Percentiles rank a stretch among this genome's conserved stretches.
phyloP scores from a whole-genome alignment of 1,140 invertebrate species.

The Calliphora vicina region DNA sequence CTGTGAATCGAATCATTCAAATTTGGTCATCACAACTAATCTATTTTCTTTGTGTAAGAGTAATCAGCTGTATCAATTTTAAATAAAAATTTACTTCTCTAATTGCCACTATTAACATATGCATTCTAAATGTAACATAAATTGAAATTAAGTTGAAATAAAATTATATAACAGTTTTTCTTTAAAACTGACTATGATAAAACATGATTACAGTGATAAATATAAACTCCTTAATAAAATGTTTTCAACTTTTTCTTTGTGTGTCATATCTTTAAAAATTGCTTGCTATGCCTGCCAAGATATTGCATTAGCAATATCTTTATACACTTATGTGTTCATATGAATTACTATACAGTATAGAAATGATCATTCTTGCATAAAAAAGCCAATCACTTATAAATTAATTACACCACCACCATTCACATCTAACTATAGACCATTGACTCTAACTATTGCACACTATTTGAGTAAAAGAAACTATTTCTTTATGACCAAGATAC shows the following conservation, averaged over 20 bases:
- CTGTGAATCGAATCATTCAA: no score
- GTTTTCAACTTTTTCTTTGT: background rate
- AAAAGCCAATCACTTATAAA: slow-evolving; percentile 22
- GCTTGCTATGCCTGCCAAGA: background rate
- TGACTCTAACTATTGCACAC: background rate
- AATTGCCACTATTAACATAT: no score
- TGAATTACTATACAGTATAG: background rate
- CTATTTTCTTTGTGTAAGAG: no score
- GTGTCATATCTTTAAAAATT: background rate
- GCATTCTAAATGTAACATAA: no score
- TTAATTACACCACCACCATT: slow-evolving; percentile 13
- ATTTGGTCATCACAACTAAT: no score
- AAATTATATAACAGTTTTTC: no score
- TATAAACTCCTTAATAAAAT: no score
- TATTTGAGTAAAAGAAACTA: background rate
- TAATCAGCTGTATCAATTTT: no score
- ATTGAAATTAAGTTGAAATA: no score
- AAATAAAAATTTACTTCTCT: no score
- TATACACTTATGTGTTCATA: background rate
- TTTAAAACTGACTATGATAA: no score
- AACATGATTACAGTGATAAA: no score
- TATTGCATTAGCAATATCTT: background rate
- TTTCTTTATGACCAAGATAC: background rate
- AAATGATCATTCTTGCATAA: slow-evolving; percentile 24
- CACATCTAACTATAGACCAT: background rate